phyloP scores from a whole-genome alignment of 2,113 vertebrate genomes.

The Sinocyclocheilus anophthalmus region DNA sequence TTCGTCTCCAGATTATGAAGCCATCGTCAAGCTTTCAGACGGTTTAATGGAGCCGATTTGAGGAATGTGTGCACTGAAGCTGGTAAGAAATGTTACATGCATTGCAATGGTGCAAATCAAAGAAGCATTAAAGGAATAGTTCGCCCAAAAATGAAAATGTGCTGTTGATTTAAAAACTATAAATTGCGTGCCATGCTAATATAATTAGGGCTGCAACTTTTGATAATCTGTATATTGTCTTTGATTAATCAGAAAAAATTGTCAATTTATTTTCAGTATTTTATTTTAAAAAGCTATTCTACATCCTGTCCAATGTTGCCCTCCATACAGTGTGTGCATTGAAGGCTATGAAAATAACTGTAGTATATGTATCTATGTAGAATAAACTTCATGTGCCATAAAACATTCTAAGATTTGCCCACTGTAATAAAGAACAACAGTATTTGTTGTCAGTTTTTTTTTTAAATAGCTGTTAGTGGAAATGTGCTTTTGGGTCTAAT shows the following conservation, averaged over 20 bases:
- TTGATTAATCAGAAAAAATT: not conserved
- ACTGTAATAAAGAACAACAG: not conserved
- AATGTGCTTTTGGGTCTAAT: not conserved
- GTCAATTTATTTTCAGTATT: not conserved
- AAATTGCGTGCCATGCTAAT: not conserved
- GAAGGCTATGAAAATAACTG: not conserved
- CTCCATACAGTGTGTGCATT: not conserved
- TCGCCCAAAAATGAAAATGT: not conserved
- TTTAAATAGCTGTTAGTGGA: not conserved
- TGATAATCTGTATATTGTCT: not conserved
- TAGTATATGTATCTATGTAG: not conserved
- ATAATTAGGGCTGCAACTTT: not conserved
- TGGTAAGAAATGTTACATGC: constrained; percentile 73
- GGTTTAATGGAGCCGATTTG: constrained; percentile 97
- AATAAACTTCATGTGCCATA: not conserved
- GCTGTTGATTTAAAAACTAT: not conserved
- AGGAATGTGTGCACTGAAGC: constrained; percentile 99
- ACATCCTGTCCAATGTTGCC: not conserved
- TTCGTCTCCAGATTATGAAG: constrained; percentile 88
- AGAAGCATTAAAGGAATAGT: not conserved
- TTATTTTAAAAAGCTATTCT: not conserved
- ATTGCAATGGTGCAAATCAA: not conserved
- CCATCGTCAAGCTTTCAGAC: constrained; percentile 96
- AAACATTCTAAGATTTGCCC: not conserved
- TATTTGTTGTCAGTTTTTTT: not conserved